phyloP scores from a whole-genome alignment of 1,140 invertebrate species.

The Drosophila malerkotliana region DNA sequence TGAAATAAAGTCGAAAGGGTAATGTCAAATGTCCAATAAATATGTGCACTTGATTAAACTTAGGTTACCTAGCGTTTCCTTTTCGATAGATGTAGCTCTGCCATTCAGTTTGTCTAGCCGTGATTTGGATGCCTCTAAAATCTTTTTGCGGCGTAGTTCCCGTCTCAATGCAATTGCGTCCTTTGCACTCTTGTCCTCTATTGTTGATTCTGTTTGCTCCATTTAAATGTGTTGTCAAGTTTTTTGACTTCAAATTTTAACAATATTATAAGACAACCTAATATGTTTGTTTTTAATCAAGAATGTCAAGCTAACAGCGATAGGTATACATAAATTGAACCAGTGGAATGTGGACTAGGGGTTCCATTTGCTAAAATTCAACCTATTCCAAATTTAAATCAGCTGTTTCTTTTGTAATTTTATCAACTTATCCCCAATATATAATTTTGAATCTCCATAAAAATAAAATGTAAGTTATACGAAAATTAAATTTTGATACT shows the following conservation, averaged over 20 bases:
- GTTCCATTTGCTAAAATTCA: neutral
- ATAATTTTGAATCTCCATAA: no score
- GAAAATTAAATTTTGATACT: slow-evolving; percentile 23
- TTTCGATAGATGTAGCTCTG: slow-evolving; percentile 6
- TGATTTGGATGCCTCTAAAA: slow-evolving; percentile 48
- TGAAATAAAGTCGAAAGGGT: neutral
- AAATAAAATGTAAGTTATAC: neutral
- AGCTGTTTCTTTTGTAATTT: no score
- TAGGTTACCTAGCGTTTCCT: slow-evolving; percentile 2
- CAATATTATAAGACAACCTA: slow-evolving; percentile 1
- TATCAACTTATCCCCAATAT: no score
- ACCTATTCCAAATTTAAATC: no score
- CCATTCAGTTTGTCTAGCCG: slow-evolving; percentile 54
- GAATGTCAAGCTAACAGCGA: slow-evolving; percentile 7
- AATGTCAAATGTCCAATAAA: neutral
- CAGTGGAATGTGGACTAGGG: slow-evolving; percentile 8
- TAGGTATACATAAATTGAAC: neutral
- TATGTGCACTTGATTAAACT: neutral
- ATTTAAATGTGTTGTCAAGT: slow-evolving; percentile 11
- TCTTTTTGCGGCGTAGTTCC: slow-evolving; percentile 50
- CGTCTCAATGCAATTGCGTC: slow-evolving; percentile 29
- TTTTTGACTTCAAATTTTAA: neutral
- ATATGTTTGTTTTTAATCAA: neutral
- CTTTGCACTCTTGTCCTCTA: neutral
- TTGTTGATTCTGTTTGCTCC: slow-evolving; percentile 6